A percentile compares a stretch with the other conserved stretches of the same genome.
Conservation (phyloP, 2,888 invertebrate genomes). For the Harpagoxenus sublaevis region DNA sequence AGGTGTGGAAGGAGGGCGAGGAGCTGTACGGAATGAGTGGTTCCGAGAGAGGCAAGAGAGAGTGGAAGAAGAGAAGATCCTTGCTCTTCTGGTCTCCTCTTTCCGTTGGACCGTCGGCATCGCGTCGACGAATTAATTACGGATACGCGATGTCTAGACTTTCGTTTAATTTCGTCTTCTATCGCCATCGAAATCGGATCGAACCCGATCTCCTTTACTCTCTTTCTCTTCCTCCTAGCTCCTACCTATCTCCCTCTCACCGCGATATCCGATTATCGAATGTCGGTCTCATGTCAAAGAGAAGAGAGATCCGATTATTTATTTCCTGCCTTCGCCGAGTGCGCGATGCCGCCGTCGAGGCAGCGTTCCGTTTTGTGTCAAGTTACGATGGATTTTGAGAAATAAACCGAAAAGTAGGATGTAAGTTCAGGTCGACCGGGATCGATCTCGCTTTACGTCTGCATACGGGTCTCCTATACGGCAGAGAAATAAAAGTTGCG, state of each 20-base stretch:
- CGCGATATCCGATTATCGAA: conserved; percentile 53
- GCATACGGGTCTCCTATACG: conserved; percentile 10
- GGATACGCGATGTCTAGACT: conserved; percentile 51
- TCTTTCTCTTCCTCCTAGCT: neutral
- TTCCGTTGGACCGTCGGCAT: conserved; percentile 58
- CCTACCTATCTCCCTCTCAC: neutral
- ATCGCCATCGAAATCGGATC: conserved; percentile 10
- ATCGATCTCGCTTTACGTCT: conserved; percentile 50
- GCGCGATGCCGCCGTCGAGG: conserved; percentile 24
- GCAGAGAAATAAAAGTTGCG: conserved; percentile 31
- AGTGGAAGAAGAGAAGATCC: conserved; percentile 20
- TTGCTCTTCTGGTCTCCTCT: conserved; percentile 43
- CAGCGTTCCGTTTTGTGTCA: conserved; percentile 47
- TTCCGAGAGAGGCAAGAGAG: conserved; percentile 11
- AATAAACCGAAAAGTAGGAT: conserved; percentile 55
- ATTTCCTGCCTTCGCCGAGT: conserved; percentile 32
- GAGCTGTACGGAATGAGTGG: conserved; percentile 39
- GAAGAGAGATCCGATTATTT: conserved; percentile 52
- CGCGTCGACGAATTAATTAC: conserved; percentile 82
- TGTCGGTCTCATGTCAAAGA: conserved; percentile 47
- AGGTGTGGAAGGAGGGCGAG: conserved; percentile 39
- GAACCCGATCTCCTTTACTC: neutral
- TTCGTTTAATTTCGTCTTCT: conserved; percentile 20
- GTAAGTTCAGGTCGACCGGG: conserved; percentile 42
- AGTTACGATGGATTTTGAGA: conserved; percentile 54